Evolutionary conservation across 2,113 vertebrate species (phyloP), one percentile per base, ranked within the genome.

Genomic region (Scortum barcoo): DNA sequence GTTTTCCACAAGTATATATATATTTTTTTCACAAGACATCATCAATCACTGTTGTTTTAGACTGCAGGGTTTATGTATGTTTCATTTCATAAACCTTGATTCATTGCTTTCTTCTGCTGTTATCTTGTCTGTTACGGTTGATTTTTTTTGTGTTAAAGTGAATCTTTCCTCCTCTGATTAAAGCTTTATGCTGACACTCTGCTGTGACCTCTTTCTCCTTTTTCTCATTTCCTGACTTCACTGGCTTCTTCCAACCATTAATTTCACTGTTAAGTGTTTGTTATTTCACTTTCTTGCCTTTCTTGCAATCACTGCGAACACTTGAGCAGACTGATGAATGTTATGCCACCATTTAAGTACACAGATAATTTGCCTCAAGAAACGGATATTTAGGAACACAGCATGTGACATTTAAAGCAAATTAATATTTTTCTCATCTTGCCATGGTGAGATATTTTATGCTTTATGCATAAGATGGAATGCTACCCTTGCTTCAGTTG

Each of bases 91-190:
- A 70, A 82, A 78, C 51, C 42, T 85, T 83, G 66, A 84, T 86
- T 76, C 20, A 81, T 56, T 81, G 57, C 51, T 86, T 28, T 88
- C 57, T 76, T 72, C 81, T 48, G 40, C 26, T 85, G 16, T 82
- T 76, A 53, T 73, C 0, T 60, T 81, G 54, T 88, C 72, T 85
- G n/a, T 63, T 69, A 26, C 69, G 48, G 75, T 68, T 78, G 50
- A 46, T 76, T 79, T 48, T 48, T 63, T 81, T 69, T 83, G 57
- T 91, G 81, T 85, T 58, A 36, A n/a, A 57, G 42, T 86, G 68
- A 86, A 65, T 76, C 46, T 80, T 71, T 90, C 36, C 76, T 87
- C 83, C 72, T 76, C 76, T 88, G 68, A 94, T 94, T 94, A 95
- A 95, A 94, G 74, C 88, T 86, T 88, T 51, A 67, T 88, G 50